Evolutionary conservation across 2,888 invertebrate genomes (phyloP), one percentile per base, ranked within the genome.

Genomic region (Apamea sordens): DNA sequence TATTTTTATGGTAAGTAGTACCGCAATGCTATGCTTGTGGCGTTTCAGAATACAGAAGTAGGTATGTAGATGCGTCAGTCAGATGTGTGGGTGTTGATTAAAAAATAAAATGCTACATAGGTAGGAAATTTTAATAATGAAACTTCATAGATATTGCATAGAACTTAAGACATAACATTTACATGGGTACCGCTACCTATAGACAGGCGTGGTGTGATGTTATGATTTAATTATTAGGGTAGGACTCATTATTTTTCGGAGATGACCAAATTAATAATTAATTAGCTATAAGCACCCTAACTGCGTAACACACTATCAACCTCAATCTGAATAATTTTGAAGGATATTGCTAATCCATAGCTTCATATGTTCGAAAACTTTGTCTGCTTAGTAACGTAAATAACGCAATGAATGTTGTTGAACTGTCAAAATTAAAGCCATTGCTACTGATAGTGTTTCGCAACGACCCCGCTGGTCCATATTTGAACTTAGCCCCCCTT

Each of bases 1-100:
- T 86, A 86, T 77, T 86, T 86, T 86, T 86, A 86, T 82, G 83
- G 73, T 70, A 72, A 76, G 83, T 56, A 86, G 71, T 77, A 86
- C 83, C 77, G 83, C 77, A 73, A 63, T 77, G 83, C 36, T 68
- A 59, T 63, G 82, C 61, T 73, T 59, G 65, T 76, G 61, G 41
- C 67, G 28, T 41, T 61, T 74, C n/a, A 11, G 76, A 85, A 72
- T 68, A 76, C 3, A 36, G 21, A 72, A 68, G 21, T n/a, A n/a
- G n/a, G n/a, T 32, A 32, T 32, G 32, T 67, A 53, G 65, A 15
- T 44, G 65, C 8, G 61, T 50, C 61, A 53, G 61, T 50, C 61
- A 53, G 59, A 10, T 44, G 65, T 8, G 70, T 50, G 63, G n/a
- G 73, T 67, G 61, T 63, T 53, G 28, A 15, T 44, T 44, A 15